Base-by-base conservation (phyloP, 2,888 invertebrate genomes). In the Mycalesis mineus region DNA sequence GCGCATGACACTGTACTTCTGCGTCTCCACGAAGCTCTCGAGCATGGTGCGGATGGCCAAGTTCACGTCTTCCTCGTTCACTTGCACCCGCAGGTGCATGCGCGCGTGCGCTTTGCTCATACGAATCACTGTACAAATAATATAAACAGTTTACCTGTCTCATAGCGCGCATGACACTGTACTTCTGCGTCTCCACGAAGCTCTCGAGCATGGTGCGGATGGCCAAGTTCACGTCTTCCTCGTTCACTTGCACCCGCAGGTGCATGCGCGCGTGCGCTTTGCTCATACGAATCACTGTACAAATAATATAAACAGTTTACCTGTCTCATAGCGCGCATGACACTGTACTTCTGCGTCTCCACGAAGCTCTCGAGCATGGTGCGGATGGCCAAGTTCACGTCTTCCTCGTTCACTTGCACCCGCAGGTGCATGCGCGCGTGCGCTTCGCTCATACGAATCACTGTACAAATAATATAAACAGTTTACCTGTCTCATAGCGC, bases 291-390 rank as follows among this genome's bases (percentile, higher is more conserved):
- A 99, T 98, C 80, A 99, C 97, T 78, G 73, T 0, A 55, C 28
- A 4, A 55, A 72, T n/a, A n/a, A n/a, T n/a, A 40, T 9, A 17
- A 7, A n/a, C n/a, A 11, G 6, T 9, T 39, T 13, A 96, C 96
- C 91, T 95, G 94, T 89, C 94, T 92, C 88, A 99, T 99, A 48
- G 95, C 93, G 69, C 97, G 94, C 97, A 98, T 99, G 28, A 99
- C 96, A 73, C 97, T 97, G 91, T 97, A 98, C 82, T 99, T 99
- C 88, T 99, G 99, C 0, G 99, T 98, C 69, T 97, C 96, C 55
- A 99, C 97, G 88, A 99, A 99, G 78, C 98, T 98, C 83, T 99
- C 99, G 55, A 99, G 91, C 95, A 98, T 96, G 91, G 98, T 97
- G 56, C 98, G 91, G 62, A 99, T 98, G 31, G 99, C 98, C 93